phyloP scores from a whole-genome alignment of 92 coral and sea anemone species.

The Virgularia gustaviana region DNA sequence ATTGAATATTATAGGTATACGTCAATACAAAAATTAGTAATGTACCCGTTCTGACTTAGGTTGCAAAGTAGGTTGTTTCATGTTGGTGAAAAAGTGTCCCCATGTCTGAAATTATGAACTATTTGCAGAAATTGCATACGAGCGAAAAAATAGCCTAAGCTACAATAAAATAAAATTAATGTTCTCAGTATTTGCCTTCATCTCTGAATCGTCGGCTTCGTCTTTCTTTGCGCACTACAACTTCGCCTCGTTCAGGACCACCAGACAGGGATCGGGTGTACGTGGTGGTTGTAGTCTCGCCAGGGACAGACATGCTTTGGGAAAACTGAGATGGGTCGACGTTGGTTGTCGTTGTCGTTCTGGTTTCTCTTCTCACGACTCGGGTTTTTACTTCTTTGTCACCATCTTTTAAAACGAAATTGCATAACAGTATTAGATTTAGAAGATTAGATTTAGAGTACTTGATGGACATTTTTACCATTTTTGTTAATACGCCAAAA shows the following conservation, averaged over 20 bases:
- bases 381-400: conserved; percentile 32
- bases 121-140: too few relatives aligned
- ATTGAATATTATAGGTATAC: too few relatives aligned
- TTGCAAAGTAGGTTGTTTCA: too few relatives aligned
- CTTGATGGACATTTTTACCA: too few relatives aligned
- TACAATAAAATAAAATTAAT: too few relatives aligned
- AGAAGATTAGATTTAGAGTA: too few relatives aligned
- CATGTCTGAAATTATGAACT: too few relatives aligned
- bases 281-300: conserved; percentile 17
- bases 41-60: too few relatives aligned
- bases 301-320: conserved; percentile 30
- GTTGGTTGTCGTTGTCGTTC: conserved; percentile 17
- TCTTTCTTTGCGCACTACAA: conserved; percentile 31
- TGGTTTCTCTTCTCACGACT: conserved; percentile 31
- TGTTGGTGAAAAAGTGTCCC: too few relatives aligned
- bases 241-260: conserved; percentile 30
- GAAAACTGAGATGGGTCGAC: neutral
- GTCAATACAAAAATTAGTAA: too few relatives aligned
- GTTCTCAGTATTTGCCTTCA: conserved; percentile 33
- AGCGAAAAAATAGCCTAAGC: too few relatives aligned
- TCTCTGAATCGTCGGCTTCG: conserved; percentile 33
- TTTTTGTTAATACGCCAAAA: too few relatives aligned
- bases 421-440: neutral
- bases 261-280: conserved; percentile 32
- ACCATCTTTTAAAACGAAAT: conserved; percentile 8